These are phyloP conservation scores for Halcyon malimbica DNA, from an alignment of 2,113 vertebrate species.

Conservation along the genomic window DNA sequence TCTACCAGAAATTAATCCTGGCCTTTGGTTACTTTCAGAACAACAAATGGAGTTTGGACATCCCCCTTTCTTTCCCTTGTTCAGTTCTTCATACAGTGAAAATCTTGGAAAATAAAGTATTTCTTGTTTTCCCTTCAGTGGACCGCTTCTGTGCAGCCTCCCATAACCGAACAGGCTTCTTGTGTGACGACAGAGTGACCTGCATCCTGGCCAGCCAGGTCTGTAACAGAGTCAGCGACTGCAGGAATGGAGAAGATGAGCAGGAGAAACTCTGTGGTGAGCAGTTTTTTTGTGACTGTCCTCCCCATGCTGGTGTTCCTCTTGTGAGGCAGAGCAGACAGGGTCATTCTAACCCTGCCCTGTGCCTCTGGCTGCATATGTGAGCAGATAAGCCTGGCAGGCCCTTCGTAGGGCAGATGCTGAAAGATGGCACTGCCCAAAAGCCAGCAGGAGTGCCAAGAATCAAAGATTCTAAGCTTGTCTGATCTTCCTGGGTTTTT, in stretches of 20 bases:
- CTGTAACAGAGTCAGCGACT: slow-evolving; percentile 70
- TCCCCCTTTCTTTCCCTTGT: background rate
- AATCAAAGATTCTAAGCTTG: background rate
- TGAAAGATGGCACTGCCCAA: background rate
- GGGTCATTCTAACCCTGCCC: background rate
- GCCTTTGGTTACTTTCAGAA: background rate
- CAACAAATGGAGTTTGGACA: background rate
- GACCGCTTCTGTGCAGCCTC: slow-evolving; percentile 66
- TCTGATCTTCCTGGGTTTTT: background rate
- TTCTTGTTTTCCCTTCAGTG: slow-evolving; percentile 52
- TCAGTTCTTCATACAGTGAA: background rate
- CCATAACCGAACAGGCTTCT: slow-evolving; percentile 78
- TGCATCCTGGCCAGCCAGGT: slow-evolving; percentile 77
- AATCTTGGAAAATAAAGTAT: background rate
- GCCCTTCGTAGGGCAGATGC: background rate
- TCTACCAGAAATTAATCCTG: background rate
- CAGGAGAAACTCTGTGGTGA: slow-evolving; percentile 77
- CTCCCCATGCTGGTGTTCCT: accelerated
- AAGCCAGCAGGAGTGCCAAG: background rate
- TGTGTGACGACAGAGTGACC: slow-evolving; percentile 72
- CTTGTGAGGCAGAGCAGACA: background rate
- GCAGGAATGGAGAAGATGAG: slow-evolving; percentile 75
- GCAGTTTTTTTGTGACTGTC: background rate
- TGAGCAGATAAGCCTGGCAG: background rate
- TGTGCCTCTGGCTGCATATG: accelerated